Percentiles rank a stretch among this genome's conserved stretches.
Evolutionary conservation across 2,888 invertebrate genomes (phyloP).

Genomic region (Ferdinandea cuprea): DNA sequence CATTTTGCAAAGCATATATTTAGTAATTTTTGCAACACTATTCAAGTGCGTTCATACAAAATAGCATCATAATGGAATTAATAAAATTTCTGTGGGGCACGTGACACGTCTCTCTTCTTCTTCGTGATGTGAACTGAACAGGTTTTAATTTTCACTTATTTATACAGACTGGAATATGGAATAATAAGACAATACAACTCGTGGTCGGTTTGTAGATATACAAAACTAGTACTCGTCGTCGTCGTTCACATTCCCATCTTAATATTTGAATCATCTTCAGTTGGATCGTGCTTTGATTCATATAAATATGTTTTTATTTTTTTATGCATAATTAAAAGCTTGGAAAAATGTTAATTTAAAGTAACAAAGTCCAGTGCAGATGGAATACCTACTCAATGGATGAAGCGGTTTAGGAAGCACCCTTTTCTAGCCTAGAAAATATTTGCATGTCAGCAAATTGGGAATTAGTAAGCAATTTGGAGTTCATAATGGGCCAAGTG

Average conservation of each 20-base stretch:
- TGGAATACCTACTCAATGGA: not conserved
- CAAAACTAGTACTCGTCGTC: not conserved
- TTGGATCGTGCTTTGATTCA: not conserved
- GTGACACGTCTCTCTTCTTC: slow-evolving; percentile 6
- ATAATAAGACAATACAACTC: slow-evolving; percentile 11
- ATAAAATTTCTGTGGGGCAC: slow-evolving; percentile 33
- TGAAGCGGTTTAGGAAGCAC: too few species aligned
- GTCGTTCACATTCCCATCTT: slow-evolving; percentile 3
- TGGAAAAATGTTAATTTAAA: not conserved
- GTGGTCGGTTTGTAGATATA: not conserved
- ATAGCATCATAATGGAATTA: slow-evolving; percentile 24
- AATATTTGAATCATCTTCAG: slow-evolving; percentile 9
- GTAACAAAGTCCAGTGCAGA: not conserved
- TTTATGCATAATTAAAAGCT: not conserved
- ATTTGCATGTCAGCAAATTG: too few species aligned
- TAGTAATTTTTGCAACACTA: slow-evolving; percentile 12
- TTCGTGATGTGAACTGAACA: slow-evolving; percentile 14
- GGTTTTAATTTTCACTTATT: slow-evolving; percentile 42
- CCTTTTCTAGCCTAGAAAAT: too few species aligned
- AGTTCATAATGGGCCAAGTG: too few species aligned
- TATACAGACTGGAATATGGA: slow-evolving; percentile 15
- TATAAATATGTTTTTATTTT: not conserved
- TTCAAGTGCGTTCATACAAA: slow-evolving; percentile 14
- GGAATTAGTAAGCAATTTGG: too few species aligned
- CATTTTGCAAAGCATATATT: not conserved